Percentiles rank a stretch among this genome's conserved stretches.
These are phyloP conservation scores for Macrotrachela quadricornifera DNA, from an alignment of 1,140 invertebrate species.

Conservation along the genomic window DNA sequence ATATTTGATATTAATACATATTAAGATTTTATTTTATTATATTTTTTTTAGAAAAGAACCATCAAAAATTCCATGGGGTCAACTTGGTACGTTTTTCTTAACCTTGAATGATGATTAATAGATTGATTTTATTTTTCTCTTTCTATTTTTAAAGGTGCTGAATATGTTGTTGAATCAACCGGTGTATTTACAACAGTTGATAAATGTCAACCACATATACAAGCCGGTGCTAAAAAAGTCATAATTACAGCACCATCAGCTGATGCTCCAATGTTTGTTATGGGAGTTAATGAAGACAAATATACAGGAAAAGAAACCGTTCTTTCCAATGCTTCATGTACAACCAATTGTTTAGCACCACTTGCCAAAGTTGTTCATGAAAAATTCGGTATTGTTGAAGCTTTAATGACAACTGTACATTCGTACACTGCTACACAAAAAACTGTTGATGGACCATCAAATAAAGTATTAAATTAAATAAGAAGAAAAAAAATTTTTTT, in stretches of 20 bases:
- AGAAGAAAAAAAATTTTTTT: too few relatives aligned
- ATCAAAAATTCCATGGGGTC: slow-evolving; percentile 63
- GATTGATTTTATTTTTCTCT: too few relatives aligned
- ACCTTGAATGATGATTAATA: too few relatives aligned
- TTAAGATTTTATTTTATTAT: neutral
- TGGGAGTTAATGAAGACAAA: slow-evolving; percentile 69
- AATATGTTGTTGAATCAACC: slow-evolving; percentile 88
- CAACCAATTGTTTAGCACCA: slow-evolving; percentile 94
- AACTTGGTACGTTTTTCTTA: slow-evolving; percentile 32
- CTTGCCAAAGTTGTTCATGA: slow-evolving; percentile 84
- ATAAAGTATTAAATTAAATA: slow-evolving; percentile 34
- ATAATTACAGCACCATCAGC: slow-evolving; percentile 90
- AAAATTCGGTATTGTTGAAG: slow-evolving; percentile 81
- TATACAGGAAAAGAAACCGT: slow-evolving; percentile 54
- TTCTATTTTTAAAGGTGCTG: slow-evolving; percentile 35
- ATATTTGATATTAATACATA: neutral
- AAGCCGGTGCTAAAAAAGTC: slow-evolving; percentile 83
- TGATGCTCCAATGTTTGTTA: slow-evolving; percentile 94
- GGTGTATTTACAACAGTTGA: slow-evolving; percentile 87
- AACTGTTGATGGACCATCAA: slow-evolving; percentile 83
- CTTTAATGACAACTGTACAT: slow-evolving; percentile 96
- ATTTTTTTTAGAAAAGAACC: slow-evolving; percentile 36
- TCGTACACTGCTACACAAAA: slow-evolving; percentile 91
- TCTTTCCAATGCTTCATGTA: slow-evolving; percentile 81
- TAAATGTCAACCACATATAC: slow-evolving; percentile 57